These are phyloP conservation scores for Sarcophaga subvicina DNA, from an alignment of 2,888 invertebrate species.

Conservation along the genomic window DNA sequence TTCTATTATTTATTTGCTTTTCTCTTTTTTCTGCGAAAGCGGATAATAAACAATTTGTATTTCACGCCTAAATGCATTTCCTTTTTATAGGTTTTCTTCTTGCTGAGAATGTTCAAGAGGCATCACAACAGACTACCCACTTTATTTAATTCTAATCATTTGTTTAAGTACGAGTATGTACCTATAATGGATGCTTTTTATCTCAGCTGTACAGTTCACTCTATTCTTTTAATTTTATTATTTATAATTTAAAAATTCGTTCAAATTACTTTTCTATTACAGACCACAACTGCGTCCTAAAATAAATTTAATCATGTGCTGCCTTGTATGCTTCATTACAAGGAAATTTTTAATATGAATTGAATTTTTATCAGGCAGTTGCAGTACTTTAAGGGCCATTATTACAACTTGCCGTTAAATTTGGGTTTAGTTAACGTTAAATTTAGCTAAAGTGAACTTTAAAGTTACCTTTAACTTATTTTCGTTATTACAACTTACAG, in stretches of 20 bases:
- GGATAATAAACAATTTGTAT: constrained; percentile 63
- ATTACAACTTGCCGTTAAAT: too few species aligned
- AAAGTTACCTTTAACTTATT: too few species aligned
- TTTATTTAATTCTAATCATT: constrained; percentile 68
- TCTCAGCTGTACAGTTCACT: constrained; percentile 74
- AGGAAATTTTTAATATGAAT: neutral
- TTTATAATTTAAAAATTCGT: constrained; percentile 2
- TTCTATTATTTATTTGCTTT: neutral
- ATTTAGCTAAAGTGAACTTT: too few species aligned
- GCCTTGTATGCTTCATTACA: neutral
- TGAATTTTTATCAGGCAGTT: neutral
- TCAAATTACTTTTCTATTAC: constrained; percentile 51
- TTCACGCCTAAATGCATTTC: constrained; percentile 71
- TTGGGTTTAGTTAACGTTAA: too few species aligned
- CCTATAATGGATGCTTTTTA: constrained; percentile 71
- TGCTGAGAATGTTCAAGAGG: constrained; percentile 11
- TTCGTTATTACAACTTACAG: too few species aligned
- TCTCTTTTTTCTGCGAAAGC: neutral
- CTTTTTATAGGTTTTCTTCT: constrained; percentile 18
- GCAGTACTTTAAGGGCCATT: too few species aligned
- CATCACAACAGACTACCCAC: constrained; percentile 53
- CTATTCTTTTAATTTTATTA: constrained; percentile 1
- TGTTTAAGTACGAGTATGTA: constrained; percentile 17
- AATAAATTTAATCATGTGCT: neutral
- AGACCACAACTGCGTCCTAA: constrained; percentile 25